A percentile compares a stretch with the other conserved stretches of the same genome.
Evolutionary conservation across 2,888 invertebrate species (phyloP).

Genomic region (Latrodectus elegans): DNA sequence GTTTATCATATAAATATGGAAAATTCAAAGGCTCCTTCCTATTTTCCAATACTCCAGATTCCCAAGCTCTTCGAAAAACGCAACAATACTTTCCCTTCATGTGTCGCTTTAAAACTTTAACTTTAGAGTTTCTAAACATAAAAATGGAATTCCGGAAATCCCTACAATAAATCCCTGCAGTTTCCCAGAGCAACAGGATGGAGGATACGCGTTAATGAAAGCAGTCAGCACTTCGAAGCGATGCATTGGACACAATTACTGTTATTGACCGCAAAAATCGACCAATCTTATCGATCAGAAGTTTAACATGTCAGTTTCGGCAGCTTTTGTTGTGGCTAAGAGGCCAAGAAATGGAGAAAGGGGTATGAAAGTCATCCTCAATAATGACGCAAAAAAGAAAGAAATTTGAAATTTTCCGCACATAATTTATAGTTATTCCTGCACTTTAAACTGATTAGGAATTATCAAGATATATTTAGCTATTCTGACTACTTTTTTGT

Average conservation of each 20-base stretch:
- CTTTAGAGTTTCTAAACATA: background rate
- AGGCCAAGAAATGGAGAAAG: background rate
- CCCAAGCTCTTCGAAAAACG: too few relatives aligned
- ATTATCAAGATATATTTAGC: too few relatives aligned
- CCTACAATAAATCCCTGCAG: conserved; percentile 3
- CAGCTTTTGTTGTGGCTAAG: background rate
- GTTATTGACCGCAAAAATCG: conserved; percentile 66
- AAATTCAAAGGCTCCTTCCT: too few relatives aligned
- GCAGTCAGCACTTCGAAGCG: conserved; percentile 18
- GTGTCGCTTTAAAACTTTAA: background rate
- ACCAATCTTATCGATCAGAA: conserved; percentile 59
- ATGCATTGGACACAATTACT: conserved; percentile 42
- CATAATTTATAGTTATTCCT: too few relatives aligned
- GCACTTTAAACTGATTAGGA: too few relatives aligned
- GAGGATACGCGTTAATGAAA: conserved; percentile 44
- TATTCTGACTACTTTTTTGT: too few relatives aligned
- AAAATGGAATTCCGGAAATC: conserved; percentile 18
- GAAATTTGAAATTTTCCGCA: too few relatives aligned
- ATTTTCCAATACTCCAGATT: too few relatives aligned
- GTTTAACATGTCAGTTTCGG: conserved; percentile 17
- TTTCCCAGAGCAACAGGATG: conserved; percentile 47
- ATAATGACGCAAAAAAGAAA: too few relatives aligned
- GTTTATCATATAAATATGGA: too few relatives aligned
- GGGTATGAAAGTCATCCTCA: too few relatives aligned
- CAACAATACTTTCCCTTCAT: background rate